These are phyloP conservation scores for Syndactyla subalaris DNA, from an alignment of 2,797 vertebrate species.

Conservation along the genomic window DNA sequence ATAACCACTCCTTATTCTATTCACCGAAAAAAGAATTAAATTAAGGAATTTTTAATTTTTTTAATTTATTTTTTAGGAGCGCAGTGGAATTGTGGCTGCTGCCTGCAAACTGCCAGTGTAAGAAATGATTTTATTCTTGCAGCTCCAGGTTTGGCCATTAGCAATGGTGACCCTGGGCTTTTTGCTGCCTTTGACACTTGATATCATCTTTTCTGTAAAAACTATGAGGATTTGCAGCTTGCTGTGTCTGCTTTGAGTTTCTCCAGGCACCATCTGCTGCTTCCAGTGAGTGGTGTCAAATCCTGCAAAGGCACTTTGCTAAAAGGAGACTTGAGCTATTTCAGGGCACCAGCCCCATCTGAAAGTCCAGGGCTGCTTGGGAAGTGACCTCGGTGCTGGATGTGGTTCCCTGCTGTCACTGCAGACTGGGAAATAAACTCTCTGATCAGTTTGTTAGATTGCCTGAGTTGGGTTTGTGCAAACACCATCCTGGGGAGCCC, in stretches of 20 bases:
- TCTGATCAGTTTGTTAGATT: neutral
- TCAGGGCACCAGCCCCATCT: accelerated
- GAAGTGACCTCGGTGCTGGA: accelerated
- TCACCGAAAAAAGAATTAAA: neutral
- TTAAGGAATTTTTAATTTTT: too few species aligned
- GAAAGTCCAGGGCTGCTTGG: neutral
- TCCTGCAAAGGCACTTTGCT: neutral
- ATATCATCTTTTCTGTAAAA: neutral
- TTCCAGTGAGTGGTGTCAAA: accelerated
- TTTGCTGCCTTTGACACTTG: neutral
- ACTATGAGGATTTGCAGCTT: neutral
- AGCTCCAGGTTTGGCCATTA: neutral
- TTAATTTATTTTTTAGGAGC: neutral
- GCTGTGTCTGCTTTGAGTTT: neutral
- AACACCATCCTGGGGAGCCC: neutral
- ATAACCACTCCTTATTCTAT: neutral
- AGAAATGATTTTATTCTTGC: neutral
- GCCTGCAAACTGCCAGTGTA: accelerated
- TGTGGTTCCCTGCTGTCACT: accelerated
- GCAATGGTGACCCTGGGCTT: accelerated
- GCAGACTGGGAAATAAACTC: neutral
- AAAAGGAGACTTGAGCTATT: neutral
- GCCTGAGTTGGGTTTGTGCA: neutral
- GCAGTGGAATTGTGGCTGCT: neutral
- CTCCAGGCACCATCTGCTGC: accelerated